phyloP scores from a whole-genome alignment of 1,140 invertebrate genomes.

The Calycopis cecrops region DNA sequence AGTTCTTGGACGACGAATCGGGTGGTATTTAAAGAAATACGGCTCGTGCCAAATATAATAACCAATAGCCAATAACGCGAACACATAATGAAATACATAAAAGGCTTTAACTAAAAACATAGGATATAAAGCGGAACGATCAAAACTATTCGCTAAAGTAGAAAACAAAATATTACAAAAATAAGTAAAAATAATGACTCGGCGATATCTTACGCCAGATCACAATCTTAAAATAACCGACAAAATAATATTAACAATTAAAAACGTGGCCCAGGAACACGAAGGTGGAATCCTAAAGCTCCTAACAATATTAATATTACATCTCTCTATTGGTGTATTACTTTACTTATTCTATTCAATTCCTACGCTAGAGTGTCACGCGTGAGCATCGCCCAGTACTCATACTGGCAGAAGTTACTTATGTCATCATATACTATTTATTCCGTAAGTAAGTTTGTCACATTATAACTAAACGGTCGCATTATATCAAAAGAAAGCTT shows the following conservation, averaged over 20 bases:
- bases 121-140: conserved; percentile 7
- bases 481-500: neutral
- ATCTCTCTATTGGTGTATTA: conserved; percentile 64
- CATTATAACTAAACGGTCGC: conserved; percentile 8
- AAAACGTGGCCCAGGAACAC: conserved; percentile 52
- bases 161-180: conserved; percentile 47
- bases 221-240: conserved; percentile 27
- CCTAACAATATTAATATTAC: conserved; percentile 55
- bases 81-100: no score
- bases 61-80: conserved; percentile 10
- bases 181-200: conserved; percentile 52
- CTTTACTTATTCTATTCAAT: conserved; percentile 69
- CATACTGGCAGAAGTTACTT: neutral
- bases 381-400: conserved; percentile 21
- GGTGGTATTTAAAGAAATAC: neutral
- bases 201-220: conserved; percentile 32
- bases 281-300: conserved; percentile 52
- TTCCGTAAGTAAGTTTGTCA: conserved; percentile 13
- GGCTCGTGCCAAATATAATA: conserved; percentile 11
- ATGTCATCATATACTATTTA: conserved; percentile 11
- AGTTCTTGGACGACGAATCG: conserved; percentile 4
- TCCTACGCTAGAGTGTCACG: conserved; percentile 61
- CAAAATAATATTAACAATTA: conserved; percentile 56
- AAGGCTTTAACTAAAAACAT: no score
- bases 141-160: conserved; percentile 43